Conservation (phyloP, 2,888 invertebrate genomes). For the Drosophila eohydei region DNA sequence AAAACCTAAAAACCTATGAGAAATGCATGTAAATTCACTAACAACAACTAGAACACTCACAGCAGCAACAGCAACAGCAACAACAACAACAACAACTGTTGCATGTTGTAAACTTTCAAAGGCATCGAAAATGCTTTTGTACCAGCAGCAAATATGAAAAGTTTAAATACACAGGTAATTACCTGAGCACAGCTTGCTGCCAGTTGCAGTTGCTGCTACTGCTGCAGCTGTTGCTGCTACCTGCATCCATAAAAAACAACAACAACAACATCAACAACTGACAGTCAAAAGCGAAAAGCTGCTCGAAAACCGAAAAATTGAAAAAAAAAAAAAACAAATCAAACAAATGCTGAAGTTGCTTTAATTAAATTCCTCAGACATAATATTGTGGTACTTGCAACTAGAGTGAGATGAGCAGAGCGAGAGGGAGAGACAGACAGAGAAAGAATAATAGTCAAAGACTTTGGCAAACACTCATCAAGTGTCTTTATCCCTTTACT, state of each 20-base stretch:
- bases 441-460: conserved; percentile 12
- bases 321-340: conserved; percentile 33
- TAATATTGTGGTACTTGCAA: conserved; percentile 39
- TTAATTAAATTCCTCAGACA: conserved; percentile 64
- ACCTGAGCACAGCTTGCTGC: conserved; percentile 61
- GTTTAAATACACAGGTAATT: conserved; percentile 62
- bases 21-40: conserved; percentile 46
- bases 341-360: conserved; percentile 45
- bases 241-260: conserved; percentile 23
- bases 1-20: conserved; percentile 55
- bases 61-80: conserved; percentile 35
- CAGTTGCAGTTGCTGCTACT: conserved; percentile 11
- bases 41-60: conserved; percentile 68
- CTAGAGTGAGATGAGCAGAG: neutral
- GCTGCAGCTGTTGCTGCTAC: conserved; percentile 8
- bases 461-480: conserved; percentile 64
- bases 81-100: conserved; percentile 37
- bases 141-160: conserved; percentile 62
- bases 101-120: conserved; percentile 56
- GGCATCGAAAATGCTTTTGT: conserved; percentile 50
- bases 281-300: conserved; percentile 27
- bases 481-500: conserved; percentile 39
- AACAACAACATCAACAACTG: conserved; percentile 5
- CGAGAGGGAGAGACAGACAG: neutral
- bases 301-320: neutral